Base-by-base conservation (phyloP, 2,888 invertebrate genomes). In the Aspidiotus rigidus region DNA sequence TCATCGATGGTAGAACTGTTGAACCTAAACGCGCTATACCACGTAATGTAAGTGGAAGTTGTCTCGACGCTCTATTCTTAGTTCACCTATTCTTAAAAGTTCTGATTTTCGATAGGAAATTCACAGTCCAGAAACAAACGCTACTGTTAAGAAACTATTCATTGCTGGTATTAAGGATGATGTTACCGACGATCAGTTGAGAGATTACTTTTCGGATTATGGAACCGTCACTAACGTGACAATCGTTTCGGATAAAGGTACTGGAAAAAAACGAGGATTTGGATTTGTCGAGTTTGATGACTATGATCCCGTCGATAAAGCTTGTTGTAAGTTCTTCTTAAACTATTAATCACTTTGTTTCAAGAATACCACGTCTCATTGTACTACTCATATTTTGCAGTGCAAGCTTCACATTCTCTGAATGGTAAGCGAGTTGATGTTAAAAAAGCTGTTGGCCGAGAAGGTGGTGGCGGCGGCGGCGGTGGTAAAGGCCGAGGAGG, bases 271-370 rank as follows among this genome's bases (percentile, higher is more conserved):
- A 72, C 77, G 82, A 71, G 83, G 83, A 15, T 84, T 83, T 75
- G 82, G 81, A 15, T 84, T 84, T 75, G 80, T 84, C 55, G 80
- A 81, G 71, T 84, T 82, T 74, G 81, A 81, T 71, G 83, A 84
- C 74, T 81, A 82, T 74, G 84, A 84, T 75, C 78, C 81, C 7
- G 83, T 83, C 9, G 84, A 84, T 76, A 83, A 82, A 72, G 80
- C 81, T 69, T 78, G 81, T 80, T 77, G 71, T 73, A 71, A 71
- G 72, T 72, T 56, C 13, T 40, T 6, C 2, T 49, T n/a, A n/a
- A 66, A 64, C 28, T n/a, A 11, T 49, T n/a, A 17, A 56, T 10
- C 8, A 13, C 39, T 57, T 57, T 6, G 60, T 60, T 8, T 60
- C 17, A 28, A 28, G 28, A 1, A 28, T 28, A 28, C 28, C 28